Evolutionary conservation across 2,797 vertebrate species (phyloP).

Genomic region (Enoplosus armatus): DNA sequence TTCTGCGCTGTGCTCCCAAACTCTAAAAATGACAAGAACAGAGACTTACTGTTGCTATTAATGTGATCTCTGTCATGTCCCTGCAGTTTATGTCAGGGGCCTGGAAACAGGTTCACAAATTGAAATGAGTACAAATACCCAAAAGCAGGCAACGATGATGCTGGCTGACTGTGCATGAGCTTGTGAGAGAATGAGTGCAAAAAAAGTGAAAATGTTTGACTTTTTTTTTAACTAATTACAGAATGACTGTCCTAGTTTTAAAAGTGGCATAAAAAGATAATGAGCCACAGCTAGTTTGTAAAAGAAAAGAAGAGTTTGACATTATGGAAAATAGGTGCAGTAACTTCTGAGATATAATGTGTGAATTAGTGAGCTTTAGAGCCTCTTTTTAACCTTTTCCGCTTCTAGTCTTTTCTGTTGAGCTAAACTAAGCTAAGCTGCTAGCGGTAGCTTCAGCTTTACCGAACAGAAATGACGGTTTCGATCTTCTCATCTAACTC

Average conservation of each 20-base stretch:
- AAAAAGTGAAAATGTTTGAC: conserved; percentile 26
- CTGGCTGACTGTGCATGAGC: conserved; percentile 28
- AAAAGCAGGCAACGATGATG: conserved; percentile 39
- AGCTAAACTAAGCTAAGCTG: not conserved
- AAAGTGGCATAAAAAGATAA: conserved; percentile 46
- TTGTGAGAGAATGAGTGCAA: conserved; percentile 9
- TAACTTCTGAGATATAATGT: not conserved
- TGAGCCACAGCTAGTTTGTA: conserved; percentile 9
- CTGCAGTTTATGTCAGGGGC: conserved; percentile 30
- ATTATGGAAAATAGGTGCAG: conserved; percentile 18
- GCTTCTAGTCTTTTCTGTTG: not conserved
- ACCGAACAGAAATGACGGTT: not conserved
- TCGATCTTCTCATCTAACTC: not conserved
- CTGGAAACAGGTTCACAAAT: conserved; percentile 35
- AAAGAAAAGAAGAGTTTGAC: not conserved
- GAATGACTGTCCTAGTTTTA: conserved; percentile 59
- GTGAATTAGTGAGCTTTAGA: conserved; percentile 40
- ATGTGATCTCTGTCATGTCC: conserved; percentile 40
- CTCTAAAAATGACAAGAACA: conserved; percentile 2
- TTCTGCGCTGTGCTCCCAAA: conserved; percentile 1
- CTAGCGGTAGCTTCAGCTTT: not conserved
- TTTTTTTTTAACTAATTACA: conserved; percentile 45
- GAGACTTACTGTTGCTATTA: conserved; percentile 18
- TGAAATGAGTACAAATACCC: conserved; percentile 32
- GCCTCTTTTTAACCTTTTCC: not conserved